Conservation (phyloP, 2,888 invertebrate species). For the Ceriagrion tenellum region DNA sequence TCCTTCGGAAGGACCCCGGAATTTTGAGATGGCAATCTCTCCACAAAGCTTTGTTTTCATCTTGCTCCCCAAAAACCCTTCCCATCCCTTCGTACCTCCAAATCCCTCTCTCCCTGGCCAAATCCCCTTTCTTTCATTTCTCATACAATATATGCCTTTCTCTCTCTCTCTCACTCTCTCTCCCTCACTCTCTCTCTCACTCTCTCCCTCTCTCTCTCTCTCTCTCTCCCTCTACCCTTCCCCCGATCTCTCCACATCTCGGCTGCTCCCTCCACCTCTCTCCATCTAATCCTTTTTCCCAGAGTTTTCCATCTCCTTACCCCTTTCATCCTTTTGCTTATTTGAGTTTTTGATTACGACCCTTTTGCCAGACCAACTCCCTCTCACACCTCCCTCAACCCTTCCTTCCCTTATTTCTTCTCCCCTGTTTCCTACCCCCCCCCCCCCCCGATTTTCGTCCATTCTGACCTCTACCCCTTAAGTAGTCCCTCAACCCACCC, state of each 20-base stretch:
- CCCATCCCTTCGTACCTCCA: not conserved
- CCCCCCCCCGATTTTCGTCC: no score
- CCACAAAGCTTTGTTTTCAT: constrained; percentile 62
- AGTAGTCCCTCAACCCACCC: not conserved
- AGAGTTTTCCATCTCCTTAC: constrained; percentile 63
- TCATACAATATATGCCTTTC: constrained; percentile 47
- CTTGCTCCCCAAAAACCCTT: constrained; percentile 51
- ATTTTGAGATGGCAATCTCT: constrained; percentile 62
- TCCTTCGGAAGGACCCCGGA: constrained; percentile 44
- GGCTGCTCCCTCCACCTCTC: not conserved
- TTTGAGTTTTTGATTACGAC: constrained; percentile 68
- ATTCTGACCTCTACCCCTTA: not conserved
- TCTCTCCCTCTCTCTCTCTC: not conserved
- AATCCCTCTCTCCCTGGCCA: not conserved
- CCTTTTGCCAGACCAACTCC: not conserved
- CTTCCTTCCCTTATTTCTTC: not conserved
- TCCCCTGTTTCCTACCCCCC: not conserved
- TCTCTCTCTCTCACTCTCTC: not conserved
- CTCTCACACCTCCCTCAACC: not conserved
- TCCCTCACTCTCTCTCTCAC: not conserved
- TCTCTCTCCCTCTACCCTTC: not conserved
- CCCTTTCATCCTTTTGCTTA: constrained; percentile 67
- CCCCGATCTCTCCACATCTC: not conserved
- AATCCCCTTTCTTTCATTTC: constrained; percentile 36
- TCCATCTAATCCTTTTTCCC: constrained; percentile 60